Conservation (phyloP, 2,797 vertebrate genomes). For the Sternotherus odoratus region DNA sequence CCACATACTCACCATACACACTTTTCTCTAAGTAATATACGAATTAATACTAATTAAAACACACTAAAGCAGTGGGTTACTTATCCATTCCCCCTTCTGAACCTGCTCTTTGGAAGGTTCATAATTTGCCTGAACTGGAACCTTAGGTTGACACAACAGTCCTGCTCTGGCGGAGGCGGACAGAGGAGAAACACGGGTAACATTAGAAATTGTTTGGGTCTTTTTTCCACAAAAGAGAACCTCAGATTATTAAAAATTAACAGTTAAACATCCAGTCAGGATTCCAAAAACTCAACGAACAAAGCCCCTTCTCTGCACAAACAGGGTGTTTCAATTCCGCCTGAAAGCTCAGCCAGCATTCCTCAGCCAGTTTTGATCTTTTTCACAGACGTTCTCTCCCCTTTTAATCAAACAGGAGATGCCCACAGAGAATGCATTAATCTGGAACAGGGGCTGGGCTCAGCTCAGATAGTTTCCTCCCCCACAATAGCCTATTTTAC, state of each 20-base stretch:
- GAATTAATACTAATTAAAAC: too few relatives aligned
- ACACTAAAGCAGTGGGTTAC: neutral
- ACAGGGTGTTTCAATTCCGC: constrained; percentile 19
- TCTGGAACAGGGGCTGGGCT: constrained; percentile 36
- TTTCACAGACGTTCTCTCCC: constrained; percentile 24
- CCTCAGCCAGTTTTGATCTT: constrained; percentile 27
- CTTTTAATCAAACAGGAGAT: constrained; percentile 29
- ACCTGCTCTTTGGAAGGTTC: neutral
- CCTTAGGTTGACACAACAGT: neutral
- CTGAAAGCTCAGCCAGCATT: constrained; percentile 25
- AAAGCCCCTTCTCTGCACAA: constrained; percentile 32
- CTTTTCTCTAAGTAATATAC: too few relatives aligned
- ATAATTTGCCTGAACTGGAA: neutral
- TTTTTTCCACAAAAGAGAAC: constrained; percentile 19
- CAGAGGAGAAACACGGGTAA: neutral
- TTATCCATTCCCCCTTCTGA: neutral
- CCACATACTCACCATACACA: too few relatives aligned
- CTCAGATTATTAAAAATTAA: constrained; percentile 33
- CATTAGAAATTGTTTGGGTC: neutral
- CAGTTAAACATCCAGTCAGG: constrained; percentile 22
- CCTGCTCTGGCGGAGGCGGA: neutral
- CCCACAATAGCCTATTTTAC: constrained; percentile 32
- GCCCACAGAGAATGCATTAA: neutral
- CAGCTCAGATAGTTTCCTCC: neutral
- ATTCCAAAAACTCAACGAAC: constrained; percentile 37